Conservation (phyloP, 2,888 invertebrate species). For the Bembecia ichneumoniformis region DNA sequence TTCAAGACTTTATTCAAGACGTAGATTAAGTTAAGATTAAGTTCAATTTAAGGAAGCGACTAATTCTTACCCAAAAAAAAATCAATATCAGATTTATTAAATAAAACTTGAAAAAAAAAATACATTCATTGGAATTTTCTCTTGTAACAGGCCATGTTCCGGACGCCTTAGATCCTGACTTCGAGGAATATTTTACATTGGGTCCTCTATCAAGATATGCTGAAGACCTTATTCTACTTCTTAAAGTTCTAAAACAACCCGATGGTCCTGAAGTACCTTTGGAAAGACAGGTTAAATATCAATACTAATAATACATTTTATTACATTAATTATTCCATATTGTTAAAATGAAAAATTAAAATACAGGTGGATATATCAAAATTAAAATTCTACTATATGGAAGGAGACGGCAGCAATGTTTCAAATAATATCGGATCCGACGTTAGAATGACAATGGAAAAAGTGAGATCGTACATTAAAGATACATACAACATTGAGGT, state of each 20-base stretch:
- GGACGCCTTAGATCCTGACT: slow-evolving; percentile 71
- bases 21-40: too few relatives aligned
- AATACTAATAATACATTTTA: slow-evolving; percentile 6
- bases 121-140: too few relatives aligned
- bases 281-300: slow-evolving; percentile 44
- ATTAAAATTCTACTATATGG: slow-evolving; percentile 85
- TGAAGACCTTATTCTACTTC: slow-evolving; percentile 82
- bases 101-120: too few relatives aligned
- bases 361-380: slow-evolving; percentile 72
- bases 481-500: slow-evolving; percentile 67
- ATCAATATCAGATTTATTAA: too few relatives aligned
- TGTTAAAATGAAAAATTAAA: neutral
- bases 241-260: slow-evolving; percentile 77
- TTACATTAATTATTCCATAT: neutral
- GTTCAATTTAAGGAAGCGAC: too few relatives aligned
- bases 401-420: slow-evolving; percentile 79
- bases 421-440: slow-evolving; percentile 73
- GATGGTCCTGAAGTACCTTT: slow-evolving; percentile 49
- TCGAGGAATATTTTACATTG: slow-evolving; percentile 80
- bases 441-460: slow-evolving; percentile 70
- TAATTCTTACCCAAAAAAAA: too few relatives aligned
- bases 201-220: slow-evolving; percentile 93
- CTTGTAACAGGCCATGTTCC: slow-evolving; percentile 74
- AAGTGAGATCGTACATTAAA: slow-evolving; percentile 68
- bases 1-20: too few relatives aligned